Percentiles rank a stretch among this genome's conserved stretches.
phyloP scores from a whole-genome alignment of 2,797 vertebrate species.

The Neosilurus mollespiculum region DNA sequence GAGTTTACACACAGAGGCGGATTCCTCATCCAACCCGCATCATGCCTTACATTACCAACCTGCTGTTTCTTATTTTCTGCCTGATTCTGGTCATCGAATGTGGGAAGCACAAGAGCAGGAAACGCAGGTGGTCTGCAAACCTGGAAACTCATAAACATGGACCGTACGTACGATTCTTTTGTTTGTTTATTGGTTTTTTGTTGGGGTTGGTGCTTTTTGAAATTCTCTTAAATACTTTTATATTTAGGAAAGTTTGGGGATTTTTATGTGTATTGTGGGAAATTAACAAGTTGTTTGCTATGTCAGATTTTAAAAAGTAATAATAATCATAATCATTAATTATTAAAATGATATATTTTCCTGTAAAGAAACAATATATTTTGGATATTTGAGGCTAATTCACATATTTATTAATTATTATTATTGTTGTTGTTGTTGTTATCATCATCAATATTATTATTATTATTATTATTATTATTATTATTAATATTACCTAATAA shows the following conservation, averaged over 20 bases:
- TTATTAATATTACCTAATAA: background rate
- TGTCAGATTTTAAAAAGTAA: background rate
- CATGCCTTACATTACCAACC: slow-evolving; percentile 35
- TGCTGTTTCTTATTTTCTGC: slow-evolving; percentile 26
- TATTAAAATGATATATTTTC: too few species aligned
- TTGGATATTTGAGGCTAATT: too few species aligned
- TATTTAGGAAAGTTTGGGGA: background rate
- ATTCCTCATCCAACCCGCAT: slow-evolving; percentile 21
- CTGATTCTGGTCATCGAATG: slow-evolving; percentile 72
- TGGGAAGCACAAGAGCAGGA: slow-evolving; percentile 77
- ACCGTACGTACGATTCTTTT: slow-evolving; percentile 70
- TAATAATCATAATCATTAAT: too few species aligned
- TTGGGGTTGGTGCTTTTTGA: background rate
- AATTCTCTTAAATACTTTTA: background rate
- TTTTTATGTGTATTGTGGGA: background rate
- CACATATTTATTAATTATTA: too few species aligned
- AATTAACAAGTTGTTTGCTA: background rate
- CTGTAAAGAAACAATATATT: too few species aligned
- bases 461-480: too few species aligned
- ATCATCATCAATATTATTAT: too few species aligned
- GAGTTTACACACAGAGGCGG: slow-evolving; percentile 26
- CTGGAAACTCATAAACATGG: slow-evolving; percentile 73
- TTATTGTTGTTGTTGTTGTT: background rate
- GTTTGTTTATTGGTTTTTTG: background rate
- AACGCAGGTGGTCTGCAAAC: slow-evolving; percentile 78